phyloP scores from a whole-genome alignment of 2,113 vertebrate genomes.

The Genyomyrus donnyi region DNA sequence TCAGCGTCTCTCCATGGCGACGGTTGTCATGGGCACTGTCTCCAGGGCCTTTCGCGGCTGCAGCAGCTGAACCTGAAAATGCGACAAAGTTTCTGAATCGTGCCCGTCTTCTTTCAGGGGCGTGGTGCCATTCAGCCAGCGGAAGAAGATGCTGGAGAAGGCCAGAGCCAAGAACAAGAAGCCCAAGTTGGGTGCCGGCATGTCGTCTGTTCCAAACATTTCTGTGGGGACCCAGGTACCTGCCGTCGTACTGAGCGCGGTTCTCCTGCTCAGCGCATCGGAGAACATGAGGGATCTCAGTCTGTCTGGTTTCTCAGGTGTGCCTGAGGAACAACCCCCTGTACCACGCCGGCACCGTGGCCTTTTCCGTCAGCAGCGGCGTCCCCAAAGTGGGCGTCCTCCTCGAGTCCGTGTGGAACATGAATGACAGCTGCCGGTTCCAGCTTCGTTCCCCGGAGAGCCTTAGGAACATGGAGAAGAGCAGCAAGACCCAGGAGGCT shows the following conservation, averaged over 20 bases:
- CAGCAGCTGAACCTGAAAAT: background rate
- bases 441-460: conserved; percentile 96
- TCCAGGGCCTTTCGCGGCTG: background rate
- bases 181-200: conserved; percentile 93
- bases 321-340: conserved; percentile 97
- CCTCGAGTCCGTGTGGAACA: conserved; percentile 98
- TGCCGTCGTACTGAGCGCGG: conserved; percentile 20
- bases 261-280: background rate
- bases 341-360: conserved; percentile 96
- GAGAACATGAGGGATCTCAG: background rate
- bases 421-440: conserved; percentile 98
- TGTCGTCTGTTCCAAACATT: conserved; percentile 96
- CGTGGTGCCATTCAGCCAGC: conserved; percentile 97
- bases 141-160: conserved; percentile 99
- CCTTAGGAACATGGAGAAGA: conserved; percentile 94
- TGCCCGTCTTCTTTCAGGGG: conserved; percentile 62
- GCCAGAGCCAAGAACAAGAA: conserved; percentile 99
- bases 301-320: conserved; percentile 61
- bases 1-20: background rate
- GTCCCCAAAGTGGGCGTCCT: conserved; percentile 96
- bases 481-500: conserved; percentile 83
- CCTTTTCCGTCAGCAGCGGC: conserved; percentile 94
- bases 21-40: background rate
- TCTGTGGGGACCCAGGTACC: conserved; percentile 92
- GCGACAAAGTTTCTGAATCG: background rate